phyloP scores from a whole-genome alignment of 2,797 vertebrate species.

The Sebastes steindachneri region DNA sequence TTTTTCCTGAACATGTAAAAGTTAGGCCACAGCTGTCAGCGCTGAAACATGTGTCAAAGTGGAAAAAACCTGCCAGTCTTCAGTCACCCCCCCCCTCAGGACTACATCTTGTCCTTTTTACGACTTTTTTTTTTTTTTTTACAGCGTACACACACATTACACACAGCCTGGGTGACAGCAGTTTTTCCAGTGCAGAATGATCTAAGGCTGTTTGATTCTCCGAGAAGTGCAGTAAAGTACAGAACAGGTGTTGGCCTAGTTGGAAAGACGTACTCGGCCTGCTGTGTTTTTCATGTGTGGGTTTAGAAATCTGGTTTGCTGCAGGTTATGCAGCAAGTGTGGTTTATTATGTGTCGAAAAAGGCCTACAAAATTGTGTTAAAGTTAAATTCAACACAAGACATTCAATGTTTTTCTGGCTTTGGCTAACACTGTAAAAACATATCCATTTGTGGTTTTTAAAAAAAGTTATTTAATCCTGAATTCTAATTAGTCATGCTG shows the following conservation, averaged over 20 bases:
- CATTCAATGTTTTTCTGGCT: neutral
- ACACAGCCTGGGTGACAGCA: constrained; percentile 56
- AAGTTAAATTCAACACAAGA: neutral
- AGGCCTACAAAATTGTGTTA: neutral
- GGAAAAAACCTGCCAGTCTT: constrained; percentile 57
- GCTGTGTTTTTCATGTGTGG: constrained; percentile 38
- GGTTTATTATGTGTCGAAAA: constrained; percentile 5
- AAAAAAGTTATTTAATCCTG: neutral
- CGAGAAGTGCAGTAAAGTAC: constrained; percentile 53
- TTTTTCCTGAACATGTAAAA: constrained; percentile 35
- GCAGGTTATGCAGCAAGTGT: constrained; percentile 11
- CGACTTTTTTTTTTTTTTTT: constrained; percentile 25
- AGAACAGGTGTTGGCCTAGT: constrained; percentile 74
- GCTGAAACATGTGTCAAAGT: constrained; percentile 27
- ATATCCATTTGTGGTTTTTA: neutral
- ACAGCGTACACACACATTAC: constrained; percentile 17
- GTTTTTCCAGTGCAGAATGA: constrained; percentile 67
- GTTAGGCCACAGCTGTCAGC: constrained; percentile 7
- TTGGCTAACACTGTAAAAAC: neutral
- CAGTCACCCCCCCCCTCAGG: constrained; percentile 18
- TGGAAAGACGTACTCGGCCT: constrained; percentile 31
- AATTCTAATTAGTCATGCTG: neutral
- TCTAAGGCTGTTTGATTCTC: constrained; percentile 54
- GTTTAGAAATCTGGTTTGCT: constrained; percentile 29
- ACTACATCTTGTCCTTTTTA: constrained; percentile 55